Conservation (phyloP, 2,797 vertebrate species). For the Peromyscus eremicus region DNA sequence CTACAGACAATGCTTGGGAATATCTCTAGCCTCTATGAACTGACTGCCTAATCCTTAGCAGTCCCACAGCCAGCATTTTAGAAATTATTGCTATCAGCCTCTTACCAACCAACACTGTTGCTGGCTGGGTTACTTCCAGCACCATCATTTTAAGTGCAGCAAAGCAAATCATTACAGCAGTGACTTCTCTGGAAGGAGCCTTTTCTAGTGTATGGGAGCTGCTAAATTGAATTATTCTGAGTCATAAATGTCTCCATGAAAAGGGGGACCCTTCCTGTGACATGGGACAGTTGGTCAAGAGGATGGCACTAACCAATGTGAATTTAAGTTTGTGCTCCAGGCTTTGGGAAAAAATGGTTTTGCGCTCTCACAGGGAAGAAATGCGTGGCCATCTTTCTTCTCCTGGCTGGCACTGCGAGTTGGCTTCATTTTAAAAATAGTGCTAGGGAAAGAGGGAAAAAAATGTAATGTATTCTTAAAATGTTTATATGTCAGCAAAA, state of each 20-base stretch:
- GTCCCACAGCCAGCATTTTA: not conserved
- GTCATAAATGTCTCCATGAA: not conserved
- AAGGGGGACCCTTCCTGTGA: not conserved
- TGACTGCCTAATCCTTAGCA: too few species aligned
- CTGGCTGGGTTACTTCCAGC: not conserved
- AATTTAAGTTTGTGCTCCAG: conserved; percentile 54
- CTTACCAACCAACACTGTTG: not conserved
- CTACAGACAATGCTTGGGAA: not conserved
- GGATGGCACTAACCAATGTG: accelerated
- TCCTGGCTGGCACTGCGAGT: conserved; percentile 75
- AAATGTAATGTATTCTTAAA: conserved; percentile 90
- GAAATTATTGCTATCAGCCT: not conserved
- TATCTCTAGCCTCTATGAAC: not conserved
- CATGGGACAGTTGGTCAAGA: not conserved
- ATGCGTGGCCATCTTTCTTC: conserved; percentile 79
- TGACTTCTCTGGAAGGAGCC: not conserved
- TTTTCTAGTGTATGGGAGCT: not conserved
- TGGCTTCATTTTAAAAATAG: conserved; percentile 86
- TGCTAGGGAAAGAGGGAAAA: conserved; percentile 81
- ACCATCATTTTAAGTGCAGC: not conserved
- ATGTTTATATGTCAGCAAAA: conserved; percentile 92
- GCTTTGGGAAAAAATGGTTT: conserved; percentile 69
- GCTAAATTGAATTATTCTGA: not conserved
- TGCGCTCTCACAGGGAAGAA: conserved; percentile 73
- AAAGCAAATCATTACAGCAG: not conserved